Base-by-base conservation (phyloP, 2,888 invertebrate genomes). In the Peribatodes rhomboidaria region DNA sequence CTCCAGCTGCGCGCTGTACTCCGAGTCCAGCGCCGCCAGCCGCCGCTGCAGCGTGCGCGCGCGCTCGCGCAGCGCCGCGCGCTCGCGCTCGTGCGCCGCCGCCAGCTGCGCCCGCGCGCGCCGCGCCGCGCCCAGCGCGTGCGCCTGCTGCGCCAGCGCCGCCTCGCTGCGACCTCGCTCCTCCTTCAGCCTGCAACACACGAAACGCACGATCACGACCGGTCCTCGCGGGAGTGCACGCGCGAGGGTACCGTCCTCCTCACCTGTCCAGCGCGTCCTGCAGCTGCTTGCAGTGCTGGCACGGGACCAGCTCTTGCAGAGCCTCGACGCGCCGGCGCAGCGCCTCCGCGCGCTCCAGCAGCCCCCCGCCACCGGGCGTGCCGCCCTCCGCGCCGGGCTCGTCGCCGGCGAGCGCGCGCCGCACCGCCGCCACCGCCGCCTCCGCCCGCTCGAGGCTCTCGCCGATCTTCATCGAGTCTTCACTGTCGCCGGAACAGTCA, bases 1-100 rank as follows among this genome's bases (percentile, higher is more conserved):
- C 78, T 97, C 97, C 61, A 97, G 94, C 85, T 98, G 98, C 75
- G 96, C 96, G 59, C 96, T 95, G 86, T 97, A 97, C 87, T 98
- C 98, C 8, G 96, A 95, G 84, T 97, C 97, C 65, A 97, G 92
- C 37, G 96, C 95, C 70, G 95, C 96, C 69, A 97, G 94, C 20
- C 96, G 94, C 37, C 95, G 94, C 83, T 97, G 96, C 74, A 97
- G 89, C 68, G 95, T 94, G 64, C 95, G 94, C 61, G 96, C 95
- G 63, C 96, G 95, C 78, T 97, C 97, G 35, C 96, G 86, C 59
- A 95, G 89, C 65, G 94, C 94, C 31, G 94, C 94, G 70, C 94
- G 94, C 82, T 94, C 90, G 67, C 95, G 94, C 76, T 94, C 92
- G 84, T 94, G 94, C 82, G 88, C 87, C 73, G 89, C 83, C 77